A percentile compares a stretch with the other conserved stretches of the same genome.
These are phyloP conservation scores for Cydia amplana DNA, from an alignment of 1,140 invertebrate species.

Conservation along the genomic window DNA sequence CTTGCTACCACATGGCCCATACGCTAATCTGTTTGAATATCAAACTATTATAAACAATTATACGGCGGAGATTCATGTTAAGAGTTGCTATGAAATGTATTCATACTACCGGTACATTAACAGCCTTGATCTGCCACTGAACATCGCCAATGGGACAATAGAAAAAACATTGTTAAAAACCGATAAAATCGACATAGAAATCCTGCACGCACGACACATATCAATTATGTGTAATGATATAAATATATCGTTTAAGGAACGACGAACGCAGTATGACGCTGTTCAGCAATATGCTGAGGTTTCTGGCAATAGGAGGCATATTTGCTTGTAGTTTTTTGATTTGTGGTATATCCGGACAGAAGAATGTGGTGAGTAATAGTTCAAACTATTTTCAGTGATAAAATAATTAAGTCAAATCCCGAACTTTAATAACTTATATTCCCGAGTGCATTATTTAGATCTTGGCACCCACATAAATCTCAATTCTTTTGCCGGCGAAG, in stretches of 20 bases:
- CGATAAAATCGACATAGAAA: not conserved
- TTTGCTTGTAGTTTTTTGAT: not conserved
- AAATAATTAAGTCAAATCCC: too few relatives aligned
- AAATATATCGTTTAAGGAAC: not conserved
- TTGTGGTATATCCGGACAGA: not conserved
- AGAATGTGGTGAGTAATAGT: slow-evolving; percentile 2
- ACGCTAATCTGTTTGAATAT: not conserved
- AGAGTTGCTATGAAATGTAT: not conserved
- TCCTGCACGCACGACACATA: not conserved
- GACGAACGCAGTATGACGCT: not conserved
- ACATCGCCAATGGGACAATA: not conserved
- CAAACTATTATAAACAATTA: too few relatives aligned
- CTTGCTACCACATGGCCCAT: too few relatives aligned
- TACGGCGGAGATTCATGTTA: not conserved
- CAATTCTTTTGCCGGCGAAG: too few relatives aligned
- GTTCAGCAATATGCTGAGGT: not conserved
- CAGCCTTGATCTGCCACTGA: slow-evolving; percentile 1
- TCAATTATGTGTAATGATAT: slow-evolving; percentile 6
- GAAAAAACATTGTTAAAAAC: not conserved
- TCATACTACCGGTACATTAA: not conserved
- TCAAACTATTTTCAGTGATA: not conserved
- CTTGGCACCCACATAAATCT: too few relatives aligned
- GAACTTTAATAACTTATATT: too few relatives aligned
- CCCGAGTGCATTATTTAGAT: too few relatives aligned
- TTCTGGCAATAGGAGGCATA: not conserved